These are phyloP conservation scores for Accipiter cooperii DNA, from an alignment of 2,113 vertebrate species.

Conservation along the genomic window DNA sequence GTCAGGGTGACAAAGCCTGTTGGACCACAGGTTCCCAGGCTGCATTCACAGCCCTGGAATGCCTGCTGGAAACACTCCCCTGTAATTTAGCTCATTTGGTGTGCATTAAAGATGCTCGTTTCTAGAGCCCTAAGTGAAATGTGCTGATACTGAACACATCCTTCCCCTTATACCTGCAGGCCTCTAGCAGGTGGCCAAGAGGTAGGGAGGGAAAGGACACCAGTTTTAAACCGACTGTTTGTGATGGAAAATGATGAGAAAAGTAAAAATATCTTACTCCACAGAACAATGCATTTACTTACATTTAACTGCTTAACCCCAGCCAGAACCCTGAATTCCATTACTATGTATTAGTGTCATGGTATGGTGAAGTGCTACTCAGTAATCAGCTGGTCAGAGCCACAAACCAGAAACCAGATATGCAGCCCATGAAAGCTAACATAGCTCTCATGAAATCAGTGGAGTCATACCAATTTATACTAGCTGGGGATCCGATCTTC, in stretches of 20 bases:
- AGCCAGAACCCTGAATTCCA: background rate
- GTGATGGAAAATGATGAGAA: background rate
- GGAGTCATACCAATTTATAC: background rate
- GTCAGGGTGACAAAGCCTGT: background rate
- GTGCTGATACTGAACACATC: background rate
- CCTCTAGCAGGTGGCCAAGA: background rate
- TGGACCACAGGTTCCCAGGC: background rate
- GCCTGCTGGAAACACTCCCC: background rate
- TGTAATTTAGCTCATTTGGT: conserved; percentile 6
- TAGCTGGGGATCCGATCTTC: background rate
- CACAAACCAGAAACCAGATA: background rate
- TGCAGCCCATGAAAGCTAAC: background rate
- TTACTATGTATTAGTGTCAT: background rate
- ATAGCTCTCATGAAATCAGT: background rate
- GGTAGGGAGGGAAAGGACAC: background rate
- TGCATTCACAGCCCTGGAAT: background rate
- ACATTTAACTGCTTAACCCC: background rate
- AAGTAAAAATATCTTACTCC: background rate
- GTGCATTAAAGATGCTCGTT: background rate
- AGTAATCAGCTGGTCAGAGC: background rate
- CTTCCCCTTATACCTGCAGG: background rate
- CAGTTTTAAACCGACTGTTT: background rate
- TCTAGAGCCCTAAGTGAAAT: background rate
- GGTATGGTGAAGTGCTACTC: background rate
- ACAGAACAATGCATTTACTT: background rate